Base-by-base conservation (phyloP, 2,113 vertebrate species). In the Pogona vitticeps region DNA sequence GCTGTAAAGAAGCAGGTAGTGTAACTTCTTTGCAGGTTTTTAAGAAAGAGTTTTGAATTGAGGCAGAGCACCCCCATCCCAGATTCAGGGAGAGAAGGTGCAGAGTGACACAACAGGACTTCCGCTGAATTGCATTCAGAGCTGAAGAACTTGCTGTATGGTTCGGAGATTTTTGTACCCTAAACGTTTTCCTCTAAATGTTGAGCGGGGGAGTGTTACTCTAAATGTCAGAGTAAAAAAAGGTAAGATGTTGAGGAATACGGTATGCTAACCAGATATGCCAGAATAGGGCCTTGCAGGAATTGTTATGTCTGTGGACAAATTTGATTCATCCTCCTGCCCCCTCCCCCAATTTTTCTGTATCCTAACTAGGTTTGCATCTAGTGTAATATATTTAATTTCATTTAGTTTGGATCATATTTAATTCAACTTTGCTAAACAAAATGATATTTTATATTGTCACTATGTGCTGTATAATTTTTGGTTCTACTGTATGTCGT, bases 51-150 rank as follows among this genome's bases (percentile, higher is more conserved):
- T 78, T 61, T 26, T 79, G 56, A 78, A 68, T 31, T 31, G 13
- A 52, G 46, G 46, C 46, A 52, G 46, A 10, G 46, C 46, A 52
- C 65, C 28, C 65, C 65, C 65, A 31, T 13, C 12, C 28, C 23
- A 26, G 12, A 68, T 68, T 26, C 15, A 28, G 23, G 23, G 65
- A 31, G 10, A 26, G 23, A 1, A 26, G 2, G 0, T 3, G 33
- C 21, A 71, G 12, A 56, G 40, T 0, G 1, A 1, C 46, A 52
- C 46, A 52, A 52, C 10, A 10, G 5, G 10, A 52, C 10, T 52
- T 52, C 81, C 81, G 87, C 23, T 91, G 17, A 10, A 26, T 28
- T 15, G 4, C 84, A 36, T 71, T 67, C 83, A n/a, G 1, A 52
- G 20, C n/a, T 31, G 65, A 58, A 76, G 4, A 21, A 31, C 28